phyloP scores from a whole-genome alignment of 2,113 vertebrate genomes.

The Cebidichthys violaceus region DNA sequence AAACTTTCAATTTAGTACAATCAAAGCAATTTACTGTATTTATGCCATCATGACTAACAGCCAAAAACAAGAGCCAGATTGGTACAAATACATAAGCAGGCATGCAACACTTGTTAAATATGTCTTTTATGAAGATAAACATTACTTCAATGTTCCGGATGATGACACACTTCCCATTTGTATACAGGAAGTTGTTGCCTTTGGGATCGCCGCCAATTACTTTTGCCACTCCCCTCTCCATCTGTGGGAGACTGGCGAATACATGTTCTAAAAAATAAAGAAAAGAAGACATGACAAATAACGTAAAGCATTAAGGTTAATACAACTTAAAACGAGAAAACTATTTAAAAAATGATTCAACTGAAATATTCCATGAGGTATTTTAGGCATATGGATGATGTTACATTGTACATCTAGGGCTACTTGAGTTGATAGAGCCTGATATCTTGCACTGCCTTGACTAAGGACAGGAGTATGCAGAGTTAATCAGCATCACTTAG shows the following conservation, averaged over 20 bases:
- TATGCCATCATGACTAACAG: neutral
- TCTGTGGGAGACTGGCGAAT: slow-evolving; percentile 96
- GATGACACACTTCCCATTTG: slow-evolving; percentile 96
- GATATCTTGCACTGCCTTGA: neutral
- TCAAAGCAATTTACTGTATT: neutral
- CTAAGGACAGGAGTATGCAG: neutral
- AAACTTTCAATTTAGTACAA: neutral
- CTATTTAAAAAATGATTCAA: neutral
- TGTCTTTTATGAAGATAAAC: neutral
- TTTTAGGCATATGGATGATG: neutral
- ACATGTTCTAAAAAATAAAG: slow-evolving; percentile 86
- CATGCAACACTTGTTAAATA: neutral
- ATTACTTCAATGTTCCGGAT: slow-evolving; percentile 95
- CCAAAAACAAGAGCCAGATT: neutral
- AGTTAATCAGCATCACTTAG: neutral
- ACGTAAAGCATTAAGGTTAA: neutral
- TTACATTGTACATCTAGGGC: neutral
- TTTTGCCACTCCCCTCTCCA: slow-evolving; percentile 95
- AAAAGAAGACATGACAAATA: neutral
- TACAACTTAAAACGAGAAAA: neutral
- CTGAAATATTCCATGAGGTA: neutral
- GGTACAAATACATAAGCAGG: neutral
- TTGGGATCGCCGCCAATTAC: slow-evolving; percentile 96
- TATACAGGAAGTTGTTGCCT: slow-evolving; percentile 95
- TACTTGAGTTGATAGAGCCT: neutral